Evolutionary conservation across 2,797 vertebrate species (phyloP).

Genomic region (Alectoris magna): DNA sequence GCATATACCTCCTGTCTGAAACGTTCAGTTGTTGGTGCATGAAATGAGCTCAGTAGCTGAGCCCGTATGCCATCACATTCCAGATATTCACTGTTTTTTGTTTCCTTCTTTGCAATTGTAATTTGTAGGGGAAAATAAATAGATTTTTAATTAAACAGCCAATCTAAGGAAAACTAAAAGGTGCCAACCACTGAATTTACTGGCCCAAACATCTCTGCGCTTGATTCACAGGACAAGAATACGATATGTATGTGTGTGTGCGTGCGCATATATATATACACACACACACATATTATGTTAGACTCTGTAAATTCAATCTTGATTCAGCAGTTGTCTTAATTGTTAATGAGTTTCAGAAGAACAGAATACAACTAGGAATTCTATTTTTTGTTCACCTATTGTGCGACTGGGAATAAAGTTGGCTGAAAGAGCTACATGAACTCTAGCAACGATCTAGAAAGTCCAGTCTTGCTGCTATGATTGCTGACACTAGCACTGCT

Average conservation of each 20-base stretch:
- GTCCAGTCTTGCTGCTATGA: not conserved
- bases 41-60: not conserved
- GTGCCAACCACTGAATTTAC: not conserved
- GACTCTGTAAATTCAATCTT: not conserved
- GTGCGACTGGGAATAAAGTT: not conserved
- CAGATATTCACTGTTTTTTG: not conserved
- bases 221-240: not conserved
- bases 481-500: not conserved
- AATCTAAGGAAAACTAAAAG: not conserved
- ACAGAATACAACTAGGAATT: not conserved
- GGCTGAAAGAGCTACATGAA: not conserved
- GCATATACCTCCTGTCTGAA: not conserved
- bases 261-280: too few species aligned
- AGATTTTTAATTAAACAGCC: not conserved
- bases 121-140: not conserved
- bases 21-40: not conserved
- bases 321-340: not conserved
- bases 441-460: not conserved
- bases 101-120: not conserved
- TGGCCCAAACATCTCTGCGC: not conserved
- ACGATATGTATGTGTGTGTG: not conserved
- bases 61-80: not conserved
- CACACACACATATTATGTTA: not conserved
- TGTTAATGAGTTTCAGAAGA: not conserved
- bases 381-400: not conserved